Conservation (phyloP, 2,113 vertebrate species). For the Menidia beryllina region DNA sequence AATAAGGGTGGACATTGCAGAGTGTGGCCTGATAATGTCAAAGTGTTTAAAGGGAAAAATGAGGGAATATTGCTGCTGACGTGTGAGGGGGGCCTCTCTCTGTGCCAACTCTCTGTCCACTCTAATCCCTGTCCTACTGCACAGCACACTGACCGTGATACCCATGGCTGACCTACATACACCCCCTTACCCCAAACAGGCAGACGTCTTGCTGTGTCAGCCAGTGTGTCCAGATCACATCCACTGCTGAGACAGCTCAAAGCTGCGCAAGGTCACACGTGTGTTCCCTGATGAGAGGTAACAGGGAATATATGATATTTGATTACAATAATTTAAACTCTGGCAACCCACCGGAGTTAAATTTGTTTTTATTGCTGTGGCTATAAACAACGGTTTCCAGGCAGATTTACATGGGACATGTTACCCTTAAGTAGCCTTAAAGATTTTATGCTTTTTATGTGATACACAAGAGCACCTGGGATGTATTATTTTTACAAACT, state of each 20-base stretch:
- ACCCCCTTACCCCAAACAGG: constrained; percentile 68
- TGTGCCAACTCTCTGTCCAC: constrained; percentile 74
- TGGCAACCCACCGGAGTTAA: too few relatives aligned
- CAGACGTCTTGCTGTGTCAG: constrained; percentile 69
- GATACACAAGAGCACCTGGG: too few relatives aligned
- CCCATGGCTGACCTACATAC: constrained; percentile 81
- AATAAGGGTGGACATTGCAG: constrained; percentile 87
- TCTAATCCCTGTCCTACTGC: constrained; percentile 74
- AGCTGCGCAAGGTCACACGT: constrained; percentile 71
- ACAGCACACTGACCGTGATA: constrained; percentile 58
- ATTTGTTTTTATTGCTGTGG: too few relatives aligned
- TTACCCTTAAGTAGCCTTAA: too few relatives aligned
- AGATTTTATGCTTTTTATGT: too few relatives aligned
- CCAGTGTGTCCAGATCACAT: constrained; percentile 34
- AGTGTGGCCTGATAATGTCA: constrained; percentile 91
- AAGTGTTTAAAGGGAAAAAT: constrained; percentile 71
- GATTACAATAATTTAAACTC: too few relatives aligned
- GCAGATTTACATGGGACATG: too few relatives aligned
- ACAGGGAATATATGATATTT: too few relatives aligned
- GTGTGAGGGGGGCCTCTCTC: constrained; percentile 69
- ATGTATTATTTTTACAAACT: too few relatives aligned
- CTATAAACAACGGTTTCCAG: too few relatives aligned
- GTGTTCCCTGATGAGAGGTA: constrained; percentile 28
- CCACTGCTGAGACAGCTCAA: constrained; percentile 76
- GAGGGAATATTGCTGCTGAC: constrained; percentile 77